Percentiles rank a stretch among this genome's conserved stretches.
These are phyloP conservation scores for Gortyna flavago DNA, from an alignment of 2,888 invertebrate species.

Conservation along the genomic window DNA sequence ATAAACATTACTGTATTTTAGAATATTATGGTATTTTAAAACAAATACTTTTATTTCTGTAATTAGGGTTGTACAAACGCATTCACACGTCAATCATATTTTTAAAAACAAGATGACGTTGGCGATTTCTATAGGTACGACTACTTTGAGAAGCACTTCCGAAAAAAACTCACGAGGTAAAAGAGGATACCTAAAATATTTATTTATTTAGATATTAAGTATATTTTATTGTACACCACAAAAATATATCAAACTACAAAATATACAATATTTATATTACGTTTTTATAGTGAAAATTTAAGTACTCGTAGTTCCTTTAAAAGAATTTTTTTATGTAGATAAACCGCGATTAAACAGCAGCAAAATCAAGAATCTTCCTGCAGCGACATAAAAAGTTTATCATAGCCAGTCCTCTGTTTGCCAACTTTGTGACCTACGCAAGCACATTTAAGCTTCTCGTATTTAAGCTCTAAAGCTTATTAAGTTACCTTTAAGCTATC, in stretches of 20 bases:
- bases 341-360: slow-evolving; percentile 9
- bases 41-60: neutral
- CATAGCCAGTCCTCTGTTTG: slow-evolving; percentile 33
- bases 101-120: neutral
- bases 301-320: neutral
- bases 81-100: neutral
- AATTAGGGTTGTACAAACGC: neutral
- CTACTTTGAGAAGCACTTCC: neutral
- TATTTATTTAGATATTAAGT: neutral
- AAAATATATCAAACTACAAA: neutral
- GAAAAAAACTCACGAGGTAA: too few relatives aligned
- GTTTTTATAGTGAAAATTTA: neutral
- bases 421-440: slow-evolving; percentile 48
- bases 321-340: neutral
- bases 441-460: slow-evolving; percentile 45
- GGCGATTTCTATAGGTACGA: neutral
- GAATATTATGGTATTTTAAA: neutral
- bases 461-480: slow-evolving; percentile 55
- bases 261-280: neutral
- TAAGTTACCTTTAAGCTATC: slow-evolving; percentile 63
- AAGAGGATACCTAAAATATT: neutral
- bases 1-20: neutral
- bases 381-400: slow-evolving; percentile 31
- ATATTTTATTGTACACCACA: too few relatives aligned
- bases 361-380: slow-evolving; percentile 27